Conservation (phyloP, 2,888 invertebrate species). For the Chrysina gloriosa region DNA sequence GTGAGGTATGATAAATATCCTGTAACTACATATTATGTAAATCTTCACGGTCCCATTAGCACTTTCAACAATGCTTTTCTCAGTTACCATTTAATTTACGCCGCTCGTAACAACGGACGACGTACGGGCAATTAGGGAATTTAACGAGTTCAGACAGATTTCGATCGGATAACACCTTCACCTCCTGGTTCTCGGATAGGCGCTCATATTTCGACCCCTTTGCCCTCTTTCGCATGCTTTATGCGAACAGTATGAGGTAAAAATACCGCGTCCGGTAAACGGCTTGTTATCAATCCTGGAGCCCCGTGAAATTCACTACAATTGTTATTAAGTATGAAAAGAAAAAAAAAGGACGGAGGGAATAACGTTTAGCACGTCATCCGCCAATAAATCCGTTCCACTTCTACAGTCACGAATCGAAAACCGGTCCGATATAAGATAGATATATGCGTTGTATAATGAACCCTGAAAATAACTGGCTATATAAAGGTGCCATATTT, state of each 20-base stretch:
- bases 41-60: constrained; percentile 18
- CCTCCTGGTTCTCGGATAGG: background rate
- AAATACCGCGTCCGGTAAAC: background rate
- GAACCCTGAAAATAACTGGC: background rate
- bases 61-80: constrained; percentile 18
- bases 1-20: constrained; percentile 4
- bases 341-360: too few species aligned
- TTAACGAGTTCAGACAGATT: constrained; percentile 24
- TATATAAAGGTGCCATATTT: too few species aligned
- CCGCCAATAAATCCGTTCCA: constrained; percentile 32
- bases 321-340: constrained; percentile 19
- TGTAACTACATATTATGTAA: constrained; percentile 21
- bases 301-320: constrained; percentile 11
- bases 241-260: background rate
- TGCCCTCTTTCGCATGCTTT: background rate
- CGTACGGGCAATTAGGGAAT: constrained; percentile 14
- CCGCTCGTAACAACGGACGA: constrained; percentile 12
- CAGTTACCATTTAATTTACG: constrained; percentile 24
- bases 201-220: background rate
- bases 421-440: constrained; percentile 18
- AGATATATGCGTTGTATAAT: background rate
- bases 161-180: constrained; percentile 8
- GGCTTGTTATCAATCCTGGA: constrained; percentile 21
- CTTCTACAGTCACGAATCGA: constrained; percentile 19
- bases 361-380: constrained; percentile 16